Percentiles rank a stretch among this genome's conserved stretches.
These are phyloP conservation scores for Falcaria lacertinaria DNA, from an alignment of 2,888 invertebrate species.

Conservation along the genomic window DNA sequence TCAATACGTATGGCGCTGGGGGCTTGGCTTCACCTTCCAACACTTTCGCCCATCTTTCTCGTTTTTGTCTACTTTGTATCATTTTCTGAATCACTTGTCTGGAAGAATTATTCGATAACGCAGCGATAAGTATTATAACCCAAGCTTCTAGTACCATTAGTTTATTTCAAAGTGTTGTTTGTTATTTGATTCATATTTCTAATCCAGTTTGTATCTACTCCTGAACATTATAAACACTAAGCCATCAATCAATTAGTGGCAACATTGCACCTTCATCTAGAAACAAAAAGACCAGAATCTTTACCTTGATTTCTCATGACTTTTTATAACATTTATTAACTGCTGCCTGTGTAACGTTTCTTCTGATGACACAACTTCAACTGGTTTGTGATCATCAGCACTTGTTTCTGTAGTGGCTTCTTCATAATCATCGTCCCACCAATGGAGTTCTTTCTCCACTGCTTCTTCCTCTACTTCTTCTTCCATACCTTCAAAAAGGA, in stretches of 20 bases:
- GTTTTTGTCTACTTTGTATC: constrained; percentile 24
- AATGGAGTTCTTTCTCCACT: constrained; percentile 10
- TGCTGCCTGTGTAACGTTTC: constrained; percentile 30
- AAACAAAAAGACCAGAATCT: background rate
- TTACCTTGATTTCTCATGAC: constrained; percentile 56
- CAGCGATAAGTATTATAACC: too few species aligned
- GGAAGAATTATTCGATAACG: constrained; percentile 7
- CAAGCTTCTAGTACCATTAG: too few species aligned
- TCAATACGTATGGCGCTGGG: constrained; percentile 33
- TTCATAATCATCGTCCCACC: constrained; percentile 33
- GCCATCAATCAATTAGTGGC: too few species aligned
- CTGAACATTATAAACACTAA: too few species aligned
- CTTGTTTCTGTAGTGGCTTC: background rate
- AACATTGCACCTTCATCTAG: too few species aligned
- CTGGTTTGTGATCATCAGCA: background rate
- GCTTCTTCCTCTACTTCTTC: constrained; percentile 5
- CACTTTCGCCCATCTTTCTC: constrained; percentile 48
- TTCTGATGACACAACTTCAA: constrained; percentile 19
- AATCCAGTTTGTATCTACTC: too few species aligned
- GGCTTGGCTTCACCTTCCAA: constrained; percentile 37
- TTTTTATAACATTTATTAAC: constrained; percentile 42
- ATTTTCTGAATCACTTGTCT: constrained; percentile 37
- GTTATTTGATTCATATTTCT: too few species aligned
- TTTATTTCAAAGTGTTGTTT: too few species aligned
- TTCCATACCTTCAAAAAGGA: constrained; percentile 2